Percentiles rank a stretch among this genome's conserved stretches.
These are phyloP conservation scores for Rhinophrynus dorsalis DNA, from an alignment of 2,797 vertebrate genomes.

Conservation along the genomic window DNA sequence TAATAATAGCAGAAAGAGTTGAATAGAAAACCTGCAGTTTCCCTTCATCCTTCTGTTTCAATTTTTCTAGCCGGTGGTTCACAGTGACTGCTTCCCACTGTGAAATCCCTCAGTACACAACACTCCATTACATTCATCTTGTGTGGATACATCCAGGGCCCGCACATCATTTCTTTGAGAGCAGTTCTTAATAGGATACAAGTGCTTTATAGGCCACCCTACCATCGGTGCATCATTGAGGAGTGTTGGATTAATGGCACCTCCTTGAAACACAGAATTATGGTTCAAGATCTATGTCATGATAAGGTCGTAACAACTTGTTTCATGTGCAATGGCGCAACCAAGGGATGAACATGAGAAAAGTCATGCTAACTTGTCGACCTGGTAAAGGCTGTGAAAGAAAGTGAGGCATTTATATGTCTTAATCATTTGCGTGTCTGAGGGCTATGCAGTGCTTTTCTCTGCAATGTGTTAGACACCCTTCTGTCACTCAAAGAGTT, in stretches of 20 bases:
- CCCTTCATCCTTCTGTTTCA: slow-evolving; percentile 29
- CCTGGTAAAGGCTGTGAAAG: too few species aligned
- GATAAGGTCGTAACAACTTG: too few species aligned
- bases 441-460: too few species aligned
- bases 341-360: too few species aligned
- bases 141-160: slow-evolving; percentile 4
- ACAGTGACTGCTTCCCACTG: slow-evolving; percentile 30
- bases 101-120: slow-evolving; percentile 12
- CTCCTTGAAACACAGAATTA: slow-evolving; percentile 1
- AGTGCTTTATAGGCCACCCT: slow-evolving; percentile 13
- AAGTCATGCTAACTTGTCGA: too few species aligned
- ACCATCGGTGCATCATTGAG: neutral
- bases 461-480: too few species aligned
- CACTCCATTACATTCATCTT: slow-evolving; percentile 29
- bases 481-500: too few species aligned
- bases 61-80: slow-evolving; percentile 33
- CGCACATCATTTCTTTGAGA: slow-evolving; percentile 5
- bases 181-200: slow-evolving; percentile 26
- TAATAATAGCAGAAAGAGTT: slow-evolving; percentile 24
- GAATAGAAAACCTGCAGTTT: slow-evolving; percentile 32
- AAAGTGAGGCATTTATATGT: too few species aligned
- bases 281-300: neutral
- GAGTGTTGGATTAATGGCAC: neutral
- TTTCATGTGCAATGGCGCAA: too few species aligned
- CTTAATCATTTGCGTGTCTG: too few species aligned